These are phyloP conservation scores for Ceratoteleas bidentatus DNA, from an alignment of 1,140 invertebrate species.

Conservation along the genomic window DNA sequence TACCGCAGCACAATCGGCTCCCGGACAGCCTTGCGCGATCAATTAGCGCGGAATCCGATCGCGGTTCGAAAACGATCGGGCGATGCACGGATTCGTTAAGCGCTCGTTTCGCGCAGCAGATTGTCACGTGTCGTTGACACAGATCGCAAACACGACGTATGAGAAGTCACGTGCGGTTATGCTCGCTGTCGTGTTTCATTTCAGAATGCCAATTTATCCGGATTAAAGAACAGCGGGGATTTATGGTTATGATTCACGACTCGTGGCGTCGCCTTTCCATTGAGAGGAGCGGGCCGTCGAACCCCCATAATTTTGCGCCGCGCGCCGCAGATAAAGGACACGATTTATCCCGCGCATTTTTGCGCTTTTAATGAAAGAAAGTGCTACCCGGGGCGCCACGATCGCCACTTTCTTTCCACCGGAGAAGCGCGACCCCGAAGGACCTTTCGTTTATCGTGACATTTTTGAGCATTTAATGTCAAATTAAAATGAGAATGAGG, in stretches of 20 bases:
- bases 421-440: too few relatives aligned
- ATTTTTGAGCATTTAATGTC: too few relatives aligned
- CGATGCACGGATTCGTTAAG: slow-evolving; percentile 60
- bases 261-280: slow-evolving; percentile 17
- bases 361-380: neutral
- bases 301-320: too few relatives aligned
- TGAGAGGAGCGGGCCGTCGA: neutral
- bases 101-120: slow-evolving; percentile 52
- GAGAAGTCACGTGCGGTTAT: slow-evolving; percentile 59
- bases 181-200: slow-evolving; percentile 39
- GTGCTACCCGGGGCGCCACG: too few relatives aligned
- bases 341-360: too few relatives aligned
- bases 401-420: too few relatives aligned
- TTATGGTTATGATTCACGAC: slow-evolving; percentile 44
- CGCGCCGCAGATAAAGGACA: slow-evolving; percentile 3
- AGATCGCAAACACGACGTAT: slow-evolving; percentile 56
- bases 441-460: too few relatives aligned
- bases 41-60: slow-evolving; percentile 51
- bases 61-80: slow-evolving; percentile 44
- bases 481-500: too few relatives aligned
- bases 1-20: slow-evolving; percentile 45
- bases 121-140: slow-evolving; percentile 64
- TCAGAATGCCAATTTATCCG: slow-evolving; percentile 55
- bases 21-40: slow-evolving; percentile 46
- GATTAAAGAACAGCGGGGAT: slow-evolving; percentile 36